Evolutionary conservation across 2,888 invertebrate genomes (phyloP).

Genomic region (Thymelicus acteon): DNA sequence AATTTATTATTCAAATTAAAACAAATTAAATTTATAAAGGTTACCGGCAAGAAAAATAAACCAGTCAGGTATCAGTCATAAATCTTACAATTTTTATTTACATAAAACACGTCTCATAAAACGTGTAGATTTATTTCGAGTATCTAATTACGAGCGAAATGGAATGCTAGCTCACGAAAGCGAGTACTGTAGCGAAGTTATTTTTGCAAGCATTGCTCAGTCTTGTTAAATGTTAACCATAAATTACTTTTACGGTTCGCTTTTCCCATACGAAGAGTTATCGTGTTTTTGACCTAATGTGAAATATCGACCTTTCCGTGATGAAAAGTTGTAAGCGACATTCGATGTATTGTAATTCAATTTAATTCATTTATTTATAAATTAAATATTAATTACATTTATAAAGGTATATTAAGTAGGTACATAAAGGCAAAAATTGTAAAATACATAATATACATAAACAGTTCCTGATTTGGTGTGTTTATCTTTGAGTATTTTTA

Average conservation of each 20-base stretch:
- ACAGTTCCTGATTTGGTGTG: too few relatives aligned
- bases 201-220: conserved; percentile 35
- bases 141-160: conserved; percentile 32
- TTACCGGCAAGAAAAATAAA: too few relatives aligned
- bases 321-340: conserved; percentile 39
- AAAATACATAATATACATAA: too few relatives aligned
- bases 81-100: background rate
- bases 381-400: too few relatives aligned
- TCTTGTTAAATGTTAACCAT: conserved; percentile 36
- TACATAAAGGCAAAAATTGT: too few relatives aligned
- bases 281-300: conserved; percentile 48
- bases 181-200: conserved; percentile 2
- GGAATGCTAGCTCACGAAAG: conserved; percentile 25
- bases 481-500: too few relatives aligned
- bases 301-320: conserved; percentile 46
- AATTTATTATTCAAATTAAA: too few relatives aligned
- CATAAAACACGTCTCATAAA: conserved; percentile 11
- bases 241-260: conserved; percentile 51
- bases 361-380: too few relatives aligned
- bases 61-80: too few relatives aligned
- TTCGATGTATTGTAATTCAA: conserved; percentile 11
- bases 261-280: conserved; percentile 52
- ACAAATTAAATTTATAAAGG: too few relatives aligned
- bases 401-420: too few relatives aligned
- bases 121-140: conserved; percentile 20